Conservation (phyloP, 2,113 vertebrate genomes). For the Pandion haliaetus region DNA sequence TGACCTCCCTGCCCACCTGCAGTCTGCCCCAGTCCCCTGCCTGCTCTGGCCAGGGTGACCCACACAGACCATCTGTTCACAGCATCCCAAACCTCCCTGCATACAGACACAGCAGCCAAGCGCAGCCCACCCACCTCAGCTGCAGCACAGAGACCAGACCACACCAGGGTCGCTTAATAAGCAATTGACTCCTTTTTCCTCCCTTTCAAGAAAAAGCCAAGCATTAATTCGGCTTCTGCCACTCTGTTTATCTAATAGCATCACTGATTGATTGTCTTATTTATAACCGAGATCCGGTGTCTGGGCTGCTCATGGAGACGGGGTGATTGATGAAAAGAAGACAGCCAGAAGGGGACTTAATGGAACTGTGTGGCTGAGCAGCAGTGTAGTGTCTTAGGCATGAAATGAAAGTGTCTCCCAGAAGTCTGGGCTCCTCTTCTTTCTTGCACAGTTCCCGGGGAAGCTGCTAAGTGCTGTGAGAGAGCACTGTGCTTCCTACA, state of each 20-base stretch:
- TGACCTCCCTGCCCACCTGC: background rate
- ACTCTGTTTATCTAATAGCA: slow-evolving; percentile 68
- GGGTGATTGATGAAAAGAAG: slow-evolving; percentile 62
- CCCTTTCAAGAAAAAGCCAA: slow-evolving; percentile 60
- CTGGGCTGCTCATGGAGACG: background rate
- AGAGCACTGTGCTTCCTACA: background rate
- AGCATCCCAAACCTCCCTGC: background rate
- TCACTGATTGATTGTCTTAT: slow-evolving; percentile 64
- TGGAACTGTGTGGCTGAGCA: slow-evolving; percentile 43
- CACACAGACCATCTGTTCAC: background rate
- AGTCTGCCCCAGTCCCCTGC: background rate
- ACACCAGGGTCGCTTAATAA: slow-evolving; percentile 34
- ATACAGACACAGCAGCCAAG: rapidly evolving
- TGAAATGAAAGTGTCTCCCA: slow-evolving; percentile 45
- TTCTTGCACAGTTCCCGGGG: background rate
- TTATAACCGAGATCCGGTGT: slow-evolving; percentile 64
- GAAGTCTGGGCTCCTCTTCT: slow-evolving; percentile 45
- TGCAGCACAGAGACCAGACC: background rate
- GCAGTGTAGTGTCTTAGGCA: background rate
- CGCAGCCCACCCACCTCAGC: background rate
- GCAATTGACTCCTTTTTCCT: slow-evolving; percentile 46
- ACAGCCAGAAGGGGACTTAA: slow-evolving; percentile 50
- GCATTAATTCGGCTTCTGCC: slow-evolving; percentile 65
- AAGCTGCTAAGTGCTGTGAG: slow-evolving; percentile 18
- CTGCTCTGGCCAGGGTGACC: background rate